phyloP scores from a whole-genome alignment of 1,140 invertebrate species.

The Tenebrio molitor region DNA sequence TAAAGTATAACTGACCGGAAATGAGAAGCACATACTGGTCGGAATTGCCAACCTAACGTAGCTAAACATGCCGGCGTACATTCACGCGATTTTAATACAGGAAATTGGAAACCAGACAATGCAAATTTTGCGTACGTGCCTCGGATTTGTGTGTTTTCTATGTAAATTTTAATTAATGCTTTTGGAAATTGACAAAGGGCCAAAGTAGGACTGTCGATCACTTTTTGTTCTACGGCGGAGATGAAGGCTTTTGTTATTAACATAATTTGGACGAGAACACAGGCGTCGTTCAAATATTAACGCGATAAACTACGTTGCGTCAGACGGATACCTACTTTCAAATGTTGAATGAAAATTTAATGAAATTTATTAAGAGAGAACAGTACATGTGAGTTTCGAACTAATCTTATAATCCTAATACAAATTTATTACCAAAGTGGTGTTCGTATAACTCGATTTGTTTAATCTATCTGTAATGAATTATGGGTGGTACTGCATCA shows the following conservation, averaged over 20 bases:
- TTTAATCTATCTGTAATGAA: constrained; percentile 16
- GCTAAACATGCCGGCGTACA: constrained; percentile 3
- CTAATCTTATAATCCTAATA: constrained; percentile 39
- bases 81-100: constrained; percentile 54
- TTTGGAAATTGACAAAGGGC: constrained; percentile 12
- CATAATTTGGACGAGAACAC: constrained; percentile 4
- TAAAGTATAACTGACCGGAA: constrained; percentile 52
- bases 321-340: background rate
- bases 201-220: constrained; percentile 9
- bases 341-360: constrained; percentile 36
- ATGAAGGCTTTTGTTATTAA: constrained; percentile 1
- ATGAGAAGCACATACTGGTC: constrained; percentile 55
- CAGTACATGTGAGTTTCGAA: constrained; percentile 22
- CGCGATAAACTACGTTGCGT: constrained; percentile 9
- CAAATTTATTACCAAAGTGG: constrained; percentile 35
- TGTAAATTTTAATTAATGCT: constrained; percentile 43
- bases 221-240: background rate
- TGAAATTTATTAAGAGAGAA: constrained; percentile 34
- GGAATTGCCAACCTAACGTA: constrained; percentile 45
- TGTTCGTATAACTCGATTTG: constrained; percentile 17
- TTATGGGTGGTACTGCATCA: constrained; percentile 12
- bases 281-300: background rate
- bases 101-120: constrained; percentile 58
- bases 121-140: constrained; percentile 55
- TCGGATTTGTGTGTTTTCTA: constrained; percentile 43